A percentile compares a stretch with the other conserved stretches of the same genome.
Evolutionary conservation across 1,140 invertebrate genomes (phyloP).

Genomic region (Pantala flavescens): DNA sequence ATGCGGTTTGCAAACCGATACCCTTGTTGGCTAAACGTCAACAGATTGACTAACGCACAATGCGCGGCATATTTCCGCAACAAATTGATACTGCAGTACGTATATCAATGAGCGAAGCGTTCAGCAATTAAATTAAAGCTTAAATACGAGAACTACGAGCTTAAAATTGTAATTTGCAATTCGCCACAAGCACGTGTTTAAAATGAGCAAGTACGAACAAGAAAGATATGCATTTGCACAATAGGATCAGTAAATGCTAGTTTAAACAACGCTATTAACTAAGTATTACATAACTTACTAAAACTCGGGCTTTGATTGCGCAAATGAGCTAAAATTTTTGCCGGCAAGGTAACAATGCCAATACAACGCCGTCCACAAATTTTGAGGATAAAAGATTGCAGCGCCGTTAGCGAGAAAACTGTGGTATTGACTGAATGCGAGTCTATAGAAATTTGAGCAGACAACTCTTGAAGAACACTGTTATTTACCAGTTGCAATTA

Average conservation of each 20-base stretch:
- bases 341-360: neutral
- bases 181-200: neutral
- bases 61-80: neutral
- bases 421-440: neutral
- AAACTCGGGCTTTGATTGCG: neutral
- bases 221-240: no score
- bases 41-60: neutral
- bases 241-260: no score
- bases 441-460: neutral
- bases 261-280: no score
- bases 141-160: no score
- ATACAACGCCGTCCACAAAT: neutral
- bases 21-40: neutral
- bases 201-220: neutral
- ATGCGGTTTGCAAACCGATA: no score
- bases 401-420: neutral
- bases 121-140: neutral
- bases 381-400: neutral
- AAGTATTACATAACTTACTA: neutral
- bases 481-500: neutral
- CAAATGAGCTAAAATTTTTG: neutral
- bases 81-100: no score
- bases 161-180: no score
- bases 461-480: neutral
- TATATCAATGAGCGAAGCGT: neutral